Percentiles rank a stretch among this genome's conserved stretches.
phyloP scores from a whole-genome alignment of 1,140 invertebrate genomes.

The Antheraea mylitta region DNA sequence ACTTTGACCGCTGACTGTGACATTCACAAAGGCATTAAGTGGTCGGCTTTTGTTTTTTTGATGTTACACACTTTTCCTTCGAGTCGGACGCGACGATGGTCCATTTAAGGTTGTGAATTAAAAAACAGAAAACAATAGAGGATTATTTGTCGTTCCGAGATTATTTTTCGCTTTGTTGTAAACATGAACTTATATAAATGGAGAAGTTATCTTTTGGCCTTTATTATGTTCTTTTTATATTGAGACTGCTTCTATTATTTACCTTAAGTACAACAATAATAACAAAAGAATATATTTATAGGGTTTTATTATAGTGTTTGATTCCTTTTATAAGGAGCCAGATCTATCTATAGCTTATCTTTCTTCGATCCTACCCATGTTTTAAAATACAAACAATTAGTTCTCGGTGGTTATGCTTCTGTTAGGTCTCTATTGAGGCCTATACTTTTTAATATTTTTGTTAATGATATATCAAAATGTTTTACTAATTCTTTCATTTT shows the following conservation, averaged over 20 bases:
- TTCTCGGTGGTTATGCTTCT: no score
- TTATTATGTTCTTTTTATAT: background rate
- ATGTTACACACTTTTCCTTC: constrained; percentile 8
- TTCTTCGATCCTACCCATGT: no score
- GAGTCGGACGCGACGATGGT: background rate
- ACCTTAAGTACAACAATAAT: no score
- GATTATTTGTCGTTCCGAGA: background rate
- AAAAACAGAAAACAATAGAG: constrained; percentile 14
- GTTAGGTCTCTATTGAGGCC: no score
- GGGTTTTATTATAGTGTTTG: no score
- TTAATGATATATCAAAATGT: no score
- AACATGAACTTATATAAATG: background rate
- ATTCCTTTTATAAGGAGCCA: no score
- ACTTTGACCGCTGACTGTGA: constrained; percentile 28
- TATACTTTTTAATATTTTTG: no score
- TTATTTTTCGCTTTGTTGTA: constrained; percentile 7
- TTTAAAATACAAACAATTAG: no score
- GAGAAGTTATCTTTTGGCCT: background rate
- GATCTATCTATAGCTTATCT: no score
- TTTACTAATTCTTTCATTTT: no score
- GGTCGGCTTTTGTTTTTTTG: constrained; percentile 26
- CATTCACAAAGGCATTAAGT: constrained; percentile 34
- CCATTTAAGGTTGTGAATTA: constrained; percentile 10
- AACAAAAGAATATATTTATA: no score
- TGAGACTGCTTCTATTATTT: background rate